These are phyloP conservation scores for Typhlichthys eigenmanni DNA, from an alignment of 2,797 vertebrate species.

Conservation along the genomic window DNA sequence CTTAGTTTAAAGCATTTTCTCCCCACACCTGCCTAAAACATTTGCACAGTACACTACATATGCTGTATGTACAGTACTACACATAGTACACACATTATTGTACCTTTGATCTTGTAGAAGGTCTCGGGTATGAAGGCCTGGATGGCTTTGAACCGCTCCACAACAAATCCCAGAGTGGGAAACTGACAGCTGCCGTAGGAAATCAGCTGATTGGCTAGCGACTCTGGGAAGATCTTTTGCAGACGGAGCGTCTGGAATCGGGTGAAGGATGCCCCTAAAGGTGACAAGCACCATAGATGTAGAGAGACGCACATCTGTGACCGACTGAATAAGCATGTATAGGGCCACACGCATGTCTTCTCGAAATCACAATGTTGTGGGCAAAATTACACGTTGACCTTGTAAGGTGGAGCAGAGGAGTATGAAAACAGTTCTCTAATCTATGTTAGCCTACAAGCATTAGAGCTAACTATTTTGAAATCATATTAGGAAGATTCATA, in stretches of 20 bases:
- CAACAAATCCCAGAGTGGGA: constrained; percentile 95
- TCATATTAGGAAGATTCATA: background rate
- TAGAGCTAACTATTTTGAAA: too few relatives aligned
- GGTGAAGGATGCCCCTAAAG: constrained; percentile 93
- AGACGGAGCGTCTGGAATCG: constrained; percentile 95
- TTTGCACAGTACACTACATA: too few relatives aligned
- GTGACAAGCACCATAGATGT: background rate
- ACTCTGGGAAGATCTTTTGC: constrained; percentile 88
- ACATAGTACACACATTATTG: background rate
- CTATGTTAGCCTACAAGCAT: too few relatives aligned
- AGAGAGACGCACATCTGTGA: too few relatives aligned
- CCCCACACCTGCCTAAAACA: too few relatives aligned
- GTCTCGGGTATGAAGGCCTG: constrained; percentile 94
- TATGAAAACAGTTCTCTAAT: too few relatives aligned
- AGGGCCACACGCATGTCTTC: too few relatives aligned
- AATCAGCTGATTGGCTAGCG: constrained; percentile 94
- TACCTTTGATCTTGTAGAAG: constrained; percentile 97
- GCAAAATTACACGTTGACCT: too few relatives aligned
- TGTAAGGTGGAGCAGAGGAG: background rate
- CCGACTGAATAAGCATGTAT: too few relatives aligned
- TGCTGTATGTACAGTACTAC: background rate
- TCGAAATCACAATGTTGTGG: too few relatives aligned
- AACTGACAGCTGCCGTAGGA: constrained; percentile 99
- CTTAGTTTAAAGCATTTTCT: too few relatives aligned
- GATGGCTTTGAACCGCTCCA: constrained; percentile 98